Base-by-base conservation (phyloP, 2,113 vertebrate genomes). In the Pavo muticus region DNA sequence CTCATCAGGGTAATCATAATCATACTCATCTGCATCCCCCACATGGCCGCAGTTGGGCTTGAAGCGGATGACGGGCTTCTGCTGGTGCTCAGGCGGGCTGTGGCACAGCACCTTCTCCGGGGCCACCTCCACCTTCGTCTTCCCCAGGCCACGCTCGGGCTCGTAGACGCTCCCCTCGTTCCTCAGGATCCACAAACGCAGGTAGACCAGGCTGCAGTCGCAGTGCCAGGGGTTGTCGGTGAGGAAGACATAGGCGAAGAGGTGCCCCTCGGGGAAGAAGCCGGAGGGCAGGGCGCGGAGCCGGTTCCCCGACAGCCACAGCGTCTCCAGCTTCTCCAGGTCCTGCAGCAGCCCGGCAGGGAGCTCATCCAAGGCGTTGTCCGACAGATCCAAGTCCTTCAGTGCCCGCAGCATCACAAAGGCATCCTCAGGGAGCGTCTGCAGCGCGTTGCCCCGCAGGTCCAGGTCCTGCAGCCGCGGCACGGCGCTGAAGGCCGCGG, bases 101-200 rank as follows among this genome's bases (percentile, higher is more conserved):
- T 85, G 47, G 69, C 97, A 98, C 42, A 84, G 4, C 45, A 97
- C 94, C 15, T 78, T 93, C 40, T 39, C 48, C 0, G 88, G 91
- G 19, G 96, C 93, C 0, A 91, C 37, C 45, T 94, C 94, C 13
- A 96, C 96, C 7, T 40, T 40, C 39, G 39, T 40, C 83, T 96
- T 72, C 21, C 68, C 56, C 10, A 45, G 27, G 14, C 90, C 72
- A 1, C 87, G 12, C 57, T 87, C 54, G 0, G 87, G 91, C 19
- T 91, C 75, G 14, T 97, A 97, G 63, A 97, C 83, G 0, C 39
- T 52, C 11, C 17, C 39, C 0, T 39, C 15, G 1, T 97, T 95
- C 1, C 65, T 9, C 3, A 7, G 1, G 78, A 97, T 88, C 97
- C 97, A 97, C 10, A 3, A 3, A 20, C 73, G 78, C 40, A 98